phyloP scores from a whole-genome alignment of 2,888 invertebrate genomes.

The Diadromus collaris region DNA sequence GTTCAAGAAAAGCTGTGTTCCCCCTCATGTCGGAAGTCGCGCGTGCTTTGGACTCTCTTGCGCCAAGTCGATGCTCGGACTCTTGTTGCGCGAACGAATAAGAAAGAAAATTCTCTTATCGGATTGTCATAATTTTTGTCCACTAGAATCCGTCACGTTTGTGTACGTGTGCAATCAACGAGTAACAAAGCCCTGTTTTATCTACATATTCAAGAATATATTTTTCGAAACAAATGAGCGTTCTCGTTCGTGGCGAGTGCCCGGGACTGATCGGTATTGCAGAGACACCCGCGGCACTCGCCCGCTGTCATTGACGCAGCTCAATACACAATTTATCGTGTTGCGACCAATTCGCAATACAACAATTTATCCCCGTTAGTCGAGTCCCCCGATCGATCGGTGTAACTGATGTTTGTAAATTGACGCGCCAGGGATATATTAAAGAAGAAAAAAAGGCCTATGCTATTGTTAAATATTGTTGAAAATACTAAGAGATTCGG shows the following conservation, averaged over 20 bases:
- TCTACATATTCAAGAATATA: conserved; percentile 50
- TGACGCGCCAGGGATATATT: conserved; percentile 68
- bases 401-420: conserved; percentile 72
- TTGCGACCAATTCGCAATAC: conserved; percentile 28
- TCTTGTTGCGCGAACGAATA: conserved; percentile 18
- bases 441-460: conserved; percentile 73
- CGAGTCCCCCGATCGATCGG: conserved; percentile 43
- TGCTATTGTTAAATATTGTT: conserved; percentile 78
- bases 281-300: background rate
- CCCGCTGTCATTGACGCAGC: background rate
- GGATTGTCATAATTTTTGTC: conserved; percentile 20
- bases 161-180: conserved; percentile 54
- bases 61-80: conserved; percentile 5
- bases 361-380: conserved; percentile 17
- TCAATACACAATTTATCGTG: conserved; percentile 58
- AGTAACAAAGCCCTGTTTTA: conserved; percentile 55
- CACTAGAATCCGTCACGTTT: conserved; percentile 41
- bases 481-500: conserved; percentile 71
- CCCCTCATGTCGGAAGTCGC: conserved; percentile 2
- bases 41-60: conserved; percentile 2
- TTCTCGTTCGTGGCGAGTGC: conserved; percentile 48
- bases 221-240: conserved; percentile 52
- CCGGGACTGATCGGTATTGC: background rate
- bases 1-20: conserved; percentile 7
- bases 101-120: conserved; percentile 31